phyloP scores from a whole-genome alignment of 2,113 vertebrate species.

The Calypte anna region DNA sequence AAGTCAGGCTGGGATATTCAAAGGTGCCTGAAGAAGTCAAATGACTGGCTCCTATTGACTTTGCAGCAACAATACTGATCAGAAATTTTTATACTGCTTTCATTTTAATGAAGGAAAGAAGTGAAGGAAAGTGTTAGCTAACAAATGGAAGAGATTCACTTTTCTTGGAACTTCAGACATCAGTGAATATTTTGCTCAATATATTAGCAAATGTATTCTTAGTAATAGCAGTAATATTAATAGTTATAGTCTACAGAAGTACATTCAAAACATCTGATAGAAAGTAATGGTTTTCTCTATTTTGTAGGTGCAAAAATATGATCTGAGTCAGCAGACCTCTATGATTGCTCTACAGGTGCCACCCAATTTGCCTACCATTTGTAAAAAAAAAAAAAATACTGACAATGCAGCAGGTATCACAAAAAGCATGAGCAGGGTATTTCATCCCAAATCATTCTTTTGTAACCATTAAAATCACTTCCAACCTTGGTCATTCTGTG shows the following conservation, averaged over 20 bases:
- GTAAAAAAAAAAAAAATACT: background rate
- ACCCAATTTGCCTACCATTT: rapidly evolving
- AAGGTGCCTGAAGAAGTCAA: constrained; percentile 16
- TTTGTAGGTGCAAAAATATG: background rate
- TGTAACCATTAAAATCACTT: background rate
- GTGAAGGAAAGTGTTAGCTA: background rate
- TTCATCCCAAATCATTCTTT: background rate
- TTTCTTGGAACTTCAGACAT: background rate
- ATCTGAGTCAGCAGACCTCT: background rate
- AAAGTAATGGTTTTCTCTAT: background rate
- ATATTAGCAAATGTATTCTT: background rate
- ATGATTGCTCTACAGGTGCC: background rate
- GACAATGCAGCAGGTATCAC: rapidly evolving
- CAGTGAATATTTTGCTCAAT: background rate
- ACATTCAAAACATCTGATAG: background rate
- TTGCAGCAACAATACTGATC: background rate
- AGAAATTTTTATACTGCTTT: background rate
- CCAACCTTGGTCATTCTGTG: too few species aligned
- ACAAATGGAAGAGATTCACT: background rate
- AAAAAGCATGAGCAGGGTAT: background rate
- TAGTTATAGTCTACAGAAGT: background rate
- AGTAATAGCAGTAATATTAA: background rate
- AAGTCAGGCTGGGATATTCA: constrained; percentile 33
- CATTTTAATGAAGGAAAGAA: constrained; percentile 4
- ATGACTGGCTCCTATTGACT: background rate